These are phyloP conservation scores for Vireo griseus DNA, from an alignment of 2,797 vertebrate genomes.

Conservation along the genomic window DNA sequence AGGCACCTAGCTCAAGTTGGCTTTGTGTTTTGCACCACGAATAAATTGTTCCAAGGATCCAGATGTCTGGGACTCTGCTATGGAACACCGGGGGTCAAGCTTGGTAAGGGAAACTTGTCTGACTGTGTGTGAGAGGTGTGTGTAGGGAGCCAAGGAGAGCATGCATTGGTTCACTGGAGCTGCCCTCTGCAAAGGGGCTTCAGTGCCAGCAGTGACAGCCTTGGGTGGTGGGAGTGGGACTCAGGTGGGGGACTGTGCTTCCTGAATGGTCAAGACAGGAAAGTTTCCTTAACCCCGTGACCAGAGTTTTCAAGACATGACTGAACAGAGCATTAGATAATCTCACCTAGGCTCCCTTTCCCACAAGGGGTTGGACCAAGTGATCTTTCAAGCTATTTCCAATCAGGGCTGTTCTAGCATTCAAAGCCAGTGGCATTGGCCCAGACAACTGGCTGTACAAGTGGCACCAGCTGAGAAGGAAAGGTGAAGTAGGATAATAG, in stretches of 20 bases:
- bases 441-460: not conserved
- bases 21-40: not conserved
- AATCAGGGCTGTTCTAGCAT: not conserved
- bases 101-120: not conserved
- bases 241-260: not conserved
- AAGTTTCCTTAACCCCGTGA: not conserved
- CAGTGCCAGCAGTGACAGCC: not conserved
- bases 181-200: not conserved
- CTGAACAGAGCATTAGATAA: not conserved
- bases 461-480: not conserved
- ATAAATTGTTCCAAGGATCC: not conserved
- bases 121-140: not conserved
- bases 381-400: not conserved
- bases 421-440: not conserved
- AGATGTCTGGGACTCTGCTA: not conserved
- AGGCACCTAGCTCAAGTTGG: not conserved
- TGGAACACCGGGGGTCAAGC: not conserved
- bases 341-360: not conserved
- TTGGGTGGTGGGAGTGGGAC: not conserved
- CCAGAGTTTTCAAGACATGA: not conserved
- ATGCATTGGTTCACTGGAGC: fast-evolving
- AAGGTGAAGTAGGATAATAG: not conserved
- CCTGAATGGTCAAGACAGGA: not conserved
- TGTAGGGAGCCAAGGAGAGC: not conserved
- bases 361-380: not conserved